phyloP scores from a whole-genome alignment of 1,140 invertebrate species.

The Anthonomus grandis region DNA sequence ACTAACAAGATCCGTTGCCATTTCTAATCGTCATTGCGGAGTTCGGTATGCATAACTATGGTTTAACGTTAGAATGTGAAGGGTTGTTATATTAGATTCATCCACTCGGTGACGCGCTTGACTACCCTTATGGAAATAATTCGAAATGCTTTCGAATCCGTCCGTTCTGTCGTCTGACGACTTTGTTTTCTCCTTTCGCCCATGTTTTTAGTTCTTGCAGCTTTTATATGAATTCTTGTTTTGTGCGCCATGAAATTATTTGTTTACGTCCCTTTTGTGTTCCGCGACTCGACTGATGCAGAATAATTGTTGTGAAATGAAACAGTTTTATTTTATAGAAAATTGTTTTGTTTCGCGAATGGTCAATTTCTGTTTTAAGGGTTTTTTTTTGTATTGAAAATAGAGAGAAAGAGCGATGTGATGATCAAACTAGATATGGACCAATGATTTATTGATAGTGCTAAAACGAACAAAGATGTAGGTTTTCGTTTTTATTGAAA shows the following conservation, averaged over 20 bases:
- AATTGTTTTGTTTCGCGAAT: too few relatives aligned
- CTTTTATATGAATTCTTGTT: slow-evolving; percentile 24
- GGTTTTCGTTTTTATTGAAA: too few relatives aligned
- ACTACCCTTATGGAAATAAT: slow-evolving; percentile 42
- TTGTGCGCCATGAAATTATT: slow-evolving; percentile 16
- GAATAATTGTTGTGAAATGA: too few relatives aligned
- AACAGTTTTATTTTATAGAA: too few relatives aligned
- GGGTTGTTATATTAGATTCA: slow-evolving; percentile 44
- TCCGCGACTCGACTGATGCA: too few relatives aligned
- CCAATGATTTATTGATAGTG: too few relatives aligned
- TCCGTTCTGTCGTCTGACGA: slow-evolving; percentile 29
- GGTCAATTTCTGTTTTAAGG: too few relatives aligned
- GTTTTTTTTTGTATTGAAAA: too few relatives aligned
- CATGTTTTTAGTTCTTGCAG: slow-evolving; percentile 29
- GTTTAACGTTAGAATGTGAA: slow-evolving; percentile 44
- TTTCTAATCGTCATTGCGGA: slow-evolving; percentile 32
- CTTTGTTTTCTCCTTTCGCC: slow-evolving; percentile 4
- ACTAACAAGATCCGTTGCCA: background rate
- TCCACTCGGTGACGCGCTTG: slow-evolving; percentile 39
- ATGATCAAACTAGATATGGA: too few relatives aligned
- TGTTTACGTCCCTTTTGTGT: slow-evolving; percentile 2
- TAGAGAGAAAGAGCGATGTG: too few relatives aligned
- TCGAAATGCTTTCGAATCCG: slow-evolving; percentile 38
- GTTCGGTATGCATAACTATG: slow-evolving; percentile 45
- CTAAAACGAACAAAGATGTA: too few relatives aligned